Evolutionary conservation across 2,888 invertebrate genomes (phyloP), one percentile per base, ranked within the genome.

Genomic region (Lithophane ornitopus): DNA sequence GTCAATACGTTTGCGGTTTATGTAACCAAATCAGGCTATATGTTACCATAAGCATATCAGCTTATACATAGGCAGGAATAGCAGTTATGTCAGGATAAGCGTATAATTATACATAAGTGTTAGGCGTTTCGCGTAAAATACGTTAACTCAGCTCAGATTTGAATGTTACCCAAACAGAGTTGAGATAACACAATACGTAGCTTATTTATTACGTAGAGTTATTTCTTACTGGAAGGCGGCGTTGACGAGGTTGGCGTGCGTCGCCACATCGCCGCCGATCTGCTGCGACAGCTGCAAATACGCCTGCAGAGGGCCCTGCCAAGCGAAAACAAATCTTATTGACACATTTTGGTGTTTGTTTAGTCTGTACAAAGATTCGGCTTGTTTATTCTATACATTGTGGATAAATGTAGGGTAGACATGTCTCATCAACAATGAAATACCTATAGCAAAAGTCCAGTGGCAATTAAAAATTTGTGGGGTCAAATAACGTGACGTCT

Each of bases 211-310:
- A 19, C n/a, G 54, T 44, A 19, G n/a, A 34, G 56, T n/a, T 65
- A 46, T 81, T 34, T 97, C 97, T 97, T 92, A 98, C 98, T 98
- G 97, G 93, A 99, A 99, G 54, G 98, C 99, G 81, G 97, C 97
- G 88, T 98, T 97, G 67, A 99, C 99, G 86, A 98, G 97, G 80
- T 97, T 97, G 77, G 98, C 98, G 92, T 99, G 98, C 79, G 97
- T 96, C 72, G 98, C 98, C 63, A 98, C 98, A 97, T 98, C 98
- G 39, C 98, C 98, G 61, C 98, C 98, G 86, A 99, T 98, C 94
- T 98, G 97, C 91, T 97, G 95, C 80, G 99, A 99, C 77, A 98
- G 95, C 78, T 97, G 95, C 81, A 98, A 92, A 94, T 98, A 99
- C 83, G 98, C 97, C 87, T 97, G 97, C 89, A 99, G 97, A 67